These are phyloP conservation scores for Trichomycterus rosablanca DNA, from an alignment of 2,113 vertebrate genomes.

Conservation along the genomic window DNA sequence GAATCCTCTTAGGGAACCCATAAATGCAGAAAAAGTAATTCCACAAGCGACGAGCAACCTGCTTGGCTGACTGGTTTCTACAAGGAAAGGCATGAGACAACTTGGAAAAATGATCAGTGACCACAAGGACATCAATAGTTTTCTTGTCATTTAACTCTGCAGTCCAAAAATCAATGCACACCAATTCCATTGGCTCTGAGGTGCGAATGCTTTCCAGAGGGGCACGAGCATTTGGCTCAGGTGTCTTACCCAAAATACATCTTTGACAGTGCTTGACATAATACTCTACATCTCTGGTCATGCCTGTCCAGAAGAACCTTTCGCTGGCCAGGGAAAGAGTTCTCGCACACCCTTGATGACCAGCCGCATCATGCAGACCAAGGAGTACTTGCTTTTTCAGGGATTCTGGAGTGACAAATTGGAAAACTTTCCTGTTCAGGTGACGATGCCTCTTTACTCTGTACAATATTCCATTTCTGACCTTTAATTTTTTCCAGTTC, in stretches of 20 bases:
- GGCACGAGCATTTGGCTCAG: too few relatives aligned
- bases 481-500: conserved; percentile 11
- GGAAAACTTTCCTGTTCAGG: conserved; percentile 4
- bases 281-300: too few relatives aligned
- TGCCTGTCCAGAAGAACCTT: too few relatives aligned
- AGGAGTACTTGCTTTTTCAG: conserved; percentile 25
- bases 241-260: too few relatives aligned
- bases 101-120: too few relatives aligned
- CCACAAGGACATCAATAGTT: too few relatives aligned
- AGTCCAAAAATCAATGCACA: too few relatives aligned
- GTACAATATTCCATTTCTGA: conserved; percentile 4
- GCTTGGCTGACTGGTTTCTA: background rate
- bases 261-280: too few relatives aligned
- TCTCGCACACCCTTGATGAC: conserved; percentile 14
- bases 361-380: conserved; percentile 21
- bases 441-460: conserved; percentile 3
- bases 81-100: background rate
- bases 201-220: too few relatives aligned
- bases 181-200: too few relatives aligned
- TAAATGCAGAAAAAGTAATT: conserved; percentile 20
- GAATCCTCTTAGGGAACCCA: conserved; percentile 14
- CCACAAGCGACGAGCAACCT: background rate
- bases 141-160: too few relatives aligned
- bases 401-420: conserved; percentile 14
- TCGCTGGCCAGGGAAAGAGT: conserved; percentile 10